Evolutionary conservation across 2,888 invertebrate species (phyloP).

Genomic region (Gryllus longicercus): DNA sequence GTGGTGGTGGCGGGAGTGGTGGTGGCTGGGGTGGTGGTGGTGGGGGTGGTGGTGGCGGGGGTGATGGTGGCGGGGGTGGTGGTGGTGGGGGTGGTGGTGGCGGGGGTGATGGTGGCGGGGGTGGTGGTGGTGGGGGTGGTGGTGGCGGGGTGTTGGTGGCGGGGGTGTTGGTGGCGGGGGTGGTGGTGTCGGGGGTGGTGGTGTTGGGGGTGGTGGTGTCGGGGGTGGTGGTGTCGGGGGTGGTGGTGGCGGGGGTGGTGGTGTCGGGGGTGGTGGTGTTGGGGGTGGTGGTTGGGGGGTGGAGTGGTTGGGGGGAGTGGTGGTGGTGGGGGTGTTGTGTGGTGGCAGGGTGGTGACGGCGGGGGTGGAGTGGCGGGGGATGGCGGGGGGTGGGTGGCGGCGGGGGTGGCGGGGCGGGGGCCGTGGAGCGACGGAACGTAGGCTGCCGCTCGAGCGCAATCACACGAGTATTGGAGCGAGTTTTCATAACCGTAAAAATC

Average conservation of each 20-base stretch:
- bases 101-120: neutral
- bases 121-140: neutral
- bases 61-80: neutral
- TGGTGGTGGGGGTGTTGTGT: neutral
- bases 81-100: neutral
- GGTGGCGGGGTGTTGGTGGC: neutral
- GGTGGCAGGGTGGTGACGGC: neutral
- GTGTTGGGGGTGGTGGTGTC: neutral
- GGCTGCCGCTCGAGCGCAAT: neutral
- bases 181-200: neutral
- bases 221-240: neutral
- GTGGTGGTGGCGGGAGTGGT: neutral
- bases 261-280: neutral
- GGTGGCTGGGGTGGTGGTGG: neutral
- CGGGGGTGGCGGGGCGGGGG: neutral
- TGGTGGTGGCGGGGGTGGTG: neutral
- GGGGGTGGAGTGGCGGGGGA: neutral
- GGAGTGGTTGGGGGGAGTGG: neutral
- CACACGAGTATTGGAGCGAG: conserved; percentile 6
- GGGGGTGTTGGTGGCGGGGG: neutral
- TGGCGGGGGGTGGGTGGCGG: neutral
- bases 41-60: neutral
- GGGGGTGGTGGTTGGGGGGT: neutral
- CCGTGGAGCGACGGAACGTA: neutral
- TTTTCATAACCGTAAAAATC: conserved; percentile 17